These are phyloP conservation scores for Mus musculus DNA, from an alignment of 2,113 vertebrate species.

Conservation along the genomic window DNA sequence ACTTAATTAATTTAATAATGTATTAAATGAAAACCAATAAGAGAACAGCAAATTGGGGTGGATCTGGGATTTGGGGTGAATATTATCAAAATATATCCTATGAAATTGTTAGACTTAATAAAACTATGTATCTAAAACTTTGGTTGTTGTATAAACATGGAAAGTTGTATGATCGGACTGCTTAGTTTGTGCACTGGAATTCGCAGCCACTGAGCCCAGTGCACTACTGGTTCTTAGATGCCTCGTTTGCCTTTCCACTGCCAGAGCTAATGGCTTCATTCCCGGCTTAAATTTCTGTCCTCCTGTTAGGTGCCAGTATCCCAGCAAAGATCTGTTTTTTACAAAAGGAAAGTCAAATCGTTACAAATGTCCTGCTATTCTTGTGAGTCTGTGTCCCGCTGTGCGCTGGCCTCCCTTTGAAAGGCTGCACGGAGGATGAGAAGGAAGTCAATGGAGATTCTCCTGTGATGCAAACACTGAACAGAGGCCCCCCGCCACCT, in stretches of 20 bases:
- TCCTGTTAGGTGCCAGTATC: not conserved
- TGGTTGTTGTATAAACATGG: not conserved
- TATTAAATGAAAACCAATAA: not conserved
- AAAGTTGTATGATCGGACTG: not conserved
- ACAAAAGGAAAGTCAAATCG: conserved; percentile 42
- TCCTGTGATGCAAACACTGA: conserved; percentile 37
- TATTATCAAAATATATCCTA: not conserved
- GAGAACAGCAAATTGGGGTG: not conserved
- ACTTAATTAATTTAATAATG: not conserved
- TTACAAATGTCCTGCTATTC: conserved; percentile 52
- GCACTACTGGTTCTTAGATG: not conserved
- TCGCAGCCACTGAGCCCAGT: not conserved
- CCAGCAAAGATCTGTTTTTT: not conserved
- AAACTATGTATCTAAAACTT: not conserved
- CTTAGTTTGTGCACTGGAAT: not conserved
- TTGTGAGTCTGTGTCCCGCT: conserved; percentile 14
- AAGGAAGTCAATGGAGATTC: conserved; percentile 48
- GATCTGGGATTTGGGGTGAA: not conserved
- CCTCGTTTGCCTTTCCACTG: not conserved
- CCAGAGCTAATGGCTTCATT: not conserved
- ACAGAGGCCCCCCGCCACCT: not conserved
- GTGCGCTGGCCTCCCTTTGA: conserved; percentile 61
- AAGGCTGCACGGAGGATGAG: conserved; percentile 52
- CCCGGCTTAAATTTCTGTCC: not conserved
- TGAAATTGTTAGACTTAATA: not conserved